Percentiles rank a stretch among this genome's conserved stretches.
Evolutionary conservation across 1,140 invertebrate genomes (phyloP).

Genomic region (Oryzaephilus surinamensis): DNA sequence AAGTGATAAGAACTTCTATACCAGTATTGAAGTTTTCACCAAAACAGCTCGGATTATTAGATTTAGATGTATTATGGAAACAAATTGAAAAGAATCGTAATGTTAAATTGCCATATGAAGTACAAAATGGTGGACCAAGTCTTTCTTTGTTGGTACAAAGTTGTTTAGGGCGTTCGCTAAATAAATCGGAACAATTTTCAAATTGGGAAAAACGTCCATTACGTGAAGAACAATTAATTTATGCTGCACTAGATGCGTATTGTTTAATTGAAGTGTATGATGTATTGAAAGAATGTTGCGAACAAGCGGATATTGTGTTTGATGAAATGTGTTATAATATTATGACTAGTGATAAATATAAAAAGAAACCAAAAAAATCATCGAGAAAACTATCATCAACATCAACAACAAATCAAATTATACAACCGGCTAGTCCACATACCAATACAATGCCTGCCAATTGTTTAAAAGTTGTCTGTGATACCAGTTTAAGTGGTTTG

Average conservation of each 20-base stretch:
- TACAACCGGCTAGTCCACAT: conserved; percentile 20
- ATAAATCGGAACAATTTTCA: conserved; percentile 77
- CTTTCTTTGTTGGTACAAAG: conserved; percentile 60
- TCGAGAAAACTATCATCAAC: conserved; percentile 10
- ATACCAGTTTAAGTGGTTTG: conserved; percentile 45
- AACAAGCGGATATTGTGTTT: conserved; percentile 44
- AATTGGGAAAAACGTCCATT: conserved; percentile 78
- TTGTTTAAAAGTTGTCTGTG: conserved; percentile 42
- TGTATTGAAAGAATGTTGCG: conserved; percentile 40
- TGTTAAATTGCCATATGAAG: conserved; percentile 41
- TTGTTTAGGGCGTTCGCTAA: conserved; percentile 59
- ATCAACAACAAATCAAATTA: conserved; percentile 9
- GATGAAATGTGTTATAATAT: conserved; percentile 47
- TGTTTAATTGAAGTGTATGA: conserved; percentile 68
- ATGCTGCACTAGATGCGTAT: conserved; percentile 74
- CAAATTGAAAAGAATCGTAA: conserved; percentile 39
- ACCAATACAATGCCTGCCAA: conserved; percentile 11
- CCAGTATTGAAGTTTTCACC: conserved; percentile 40
- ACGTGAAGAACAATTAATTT: conserved; percentile 58
- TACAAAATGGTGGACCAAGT: conserved; percentile 35
- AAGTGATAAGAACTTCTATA: conserved; percentile 44
- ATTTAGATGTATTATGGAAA: conserved; percentile 43
- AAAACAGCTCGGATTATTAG: conserved; percentile 40
- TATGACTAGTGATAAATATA: conserved; percentile 37
- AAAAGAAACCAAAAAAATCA: conserved; percentile 36